Conservation (phyloP, 1,140 invertebrate genomes). For the Saccostrea glomerata region DNA sequence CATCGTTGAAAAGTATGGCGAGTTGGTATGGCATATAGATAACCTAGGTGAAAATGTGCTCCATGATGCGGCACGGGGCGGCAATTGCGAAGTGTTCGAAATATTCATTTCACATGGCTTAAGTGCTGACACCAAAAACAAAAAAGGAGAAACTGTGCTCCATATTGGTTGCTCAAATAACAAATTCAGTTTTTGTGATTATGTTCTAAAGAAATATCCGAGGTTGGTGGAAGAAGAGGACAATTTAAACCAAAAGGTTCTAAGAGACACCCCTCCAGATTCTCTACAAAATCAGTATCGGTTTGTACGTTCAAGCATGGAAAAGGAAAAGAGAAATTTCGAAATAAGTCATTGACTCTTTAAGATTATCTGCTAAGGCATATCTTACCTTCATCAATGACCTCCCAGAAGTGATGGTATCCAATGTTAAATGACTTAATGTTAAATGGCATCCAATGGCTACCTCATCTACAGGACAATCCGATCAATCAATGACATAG, state of each 20-base stretch:
- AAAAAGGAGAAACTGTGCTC: neutral
- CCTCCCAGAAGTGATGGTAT: too few species aligned
- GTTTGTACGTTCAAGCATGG: neutral
- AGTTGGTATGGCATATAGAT: neutral
- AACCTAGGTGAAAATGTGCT: slow-evolving; percentile 1
- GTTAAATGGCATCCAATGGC: too few species aligned
- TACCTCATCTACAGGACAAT: too few species aligned
- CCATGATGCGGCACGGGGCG: neutral
- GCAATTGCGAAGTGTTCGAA: neutral
- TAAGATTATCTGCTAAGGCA: neutral
- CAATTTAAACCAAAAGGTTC: neutral
- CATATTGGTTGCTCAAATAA: slow-evolving; percentile 2
- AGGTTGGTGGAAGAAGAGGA: neutral
- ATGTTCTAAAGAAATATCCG: neutral
- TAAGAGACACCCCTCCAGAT: neutral
- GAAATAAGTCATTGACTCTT: neutral
- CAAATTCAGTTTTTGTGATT: neutral
- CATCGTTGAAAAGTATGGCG: neutral
- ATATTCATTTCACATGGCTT: neutral
- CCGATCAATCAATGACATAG: too few species aligned
- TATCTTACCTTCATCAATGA: neutral
- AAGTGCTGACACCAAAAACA: neutral
- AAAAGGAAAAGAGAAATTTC: neutral
- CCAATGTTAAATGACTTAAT: too few species aligned
- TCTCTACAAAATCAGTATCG: neutral